Conservation (phyloP, 2,113 vertebrate genomes). For the cat (Felis catus) region DNA sequence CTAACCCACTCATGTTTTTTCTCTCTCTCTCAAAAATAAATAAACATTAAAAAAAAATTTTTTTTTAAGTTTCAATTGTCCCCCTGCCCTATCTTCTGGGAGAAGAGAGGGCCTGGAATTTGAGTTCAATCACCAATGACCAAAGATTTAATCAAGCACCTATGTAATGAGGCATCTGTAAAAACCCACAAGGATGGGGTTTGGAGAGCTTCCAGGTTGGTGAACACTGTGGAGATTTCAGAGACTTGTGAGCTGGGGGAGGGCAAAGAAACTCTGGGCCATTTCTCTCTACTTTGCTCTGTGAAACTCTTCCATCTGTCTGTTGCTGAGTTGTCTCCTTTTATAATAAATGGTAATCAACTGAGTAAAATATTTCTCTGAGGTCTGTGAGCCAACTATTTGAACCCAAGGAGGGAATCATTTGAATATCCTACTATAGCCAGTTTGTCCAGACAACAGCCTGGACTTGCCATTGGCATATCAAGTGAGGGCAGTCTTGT, state of each 20-base stretch:
- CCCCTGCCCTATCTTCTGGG: background rate
- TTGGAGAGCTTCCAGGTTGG: background rate
- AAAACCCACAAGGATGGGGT: background rate
- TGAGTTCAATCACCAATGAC: background rate
- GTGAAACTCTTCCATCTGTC: background rate
- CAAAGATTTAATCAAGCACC: background rate
- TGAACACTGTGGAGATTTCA: too few relatives aligned
- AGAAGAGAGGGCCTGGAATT: background rate
- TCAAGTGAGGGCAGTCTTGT: background rate
- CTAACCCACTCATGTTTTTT: too few relatives aligned
- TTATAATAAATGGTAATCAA: background rate
- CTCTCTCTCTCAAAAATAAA: too few relatives aligned
- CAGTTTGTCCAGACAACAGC: background rate
- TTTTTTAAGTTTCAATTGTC: background rate
- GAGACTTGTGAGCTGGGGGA: background rate
- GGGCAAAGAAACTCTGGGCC: background rate
- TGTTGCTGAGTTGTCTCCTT: background rate
- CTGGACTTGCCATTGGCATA: background rate
- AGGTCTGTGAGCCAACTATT: background rate
- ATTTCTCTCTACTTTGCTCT: background rate
- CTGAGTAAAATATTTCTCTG: background rate
- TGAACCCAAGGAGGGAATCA: background rate
- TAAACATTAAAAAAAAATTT: too few relatives aligned
- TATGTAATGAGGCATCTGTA: background rate
- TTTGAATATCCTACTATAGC: background rate